Evolutionary conservation across 53 echinoderm and acorn worm species (phyloP), one percentile per base, ranked within the genome.

Genomic region (Astropecten irregularis): DNA sequence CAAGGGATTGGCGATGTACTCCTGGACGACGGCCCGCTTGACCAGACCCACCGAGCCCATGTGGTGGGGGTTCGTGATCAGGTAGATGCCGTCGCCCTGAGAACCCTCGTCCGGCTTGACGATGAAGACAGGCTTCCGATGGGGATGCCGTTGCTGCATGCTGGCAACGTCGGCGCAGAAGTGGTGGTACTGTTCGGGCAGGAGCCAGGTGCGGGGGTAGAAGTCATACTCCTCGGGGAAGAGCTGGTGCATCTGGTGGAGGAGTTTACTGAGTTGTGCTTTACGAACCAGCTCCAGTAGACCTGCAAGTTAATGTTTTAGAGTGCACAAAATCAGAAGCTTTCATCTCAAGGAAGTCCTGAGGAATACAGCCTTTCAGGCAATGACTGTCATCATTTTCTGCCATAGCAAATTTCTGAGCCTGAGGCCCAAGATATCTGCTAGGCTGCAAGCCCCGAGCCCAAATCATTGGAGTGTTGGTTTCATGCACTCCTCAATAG

Each of bases 41-140:
- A 91, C 81, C 44, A 91, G 77, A 36, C 91, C 95, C 10, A 83
- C 89, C 11, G 76, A 68, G 39, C 91, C 82, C 65, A 94, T 69
- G 34, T 91, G 73, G 14, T 89, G 88, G 55, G 95, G 95, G 73
- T 89, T 86, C 14, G 59, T 91, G 73, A 94, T 77, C 22, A 94
- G 57, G 35, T 94, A 94, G 56, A 94, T 94, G 2, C 95, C 95
- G 14, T 94, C 95, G 2, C 95, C 95, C 74, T 94, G 91, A 21
- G 87, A 86, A 4, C 94, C 94, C 33, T 89, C 87, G 57, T 91
- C 91, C 11, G 94, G 94, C 70, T 94, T 94, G 58, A 94, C 89
- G 23, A 94, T 94, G 52, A 94, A 94, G 63, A 86, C 76, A 4
- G 88, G 91, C 55, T 88, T 93, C n/a, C 70, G 49, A 3, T 76